Evolutionary conservation across 2,888 invertebrate species (phyloP).

Genomic region (Drosophila atroscutellata): DNA sequence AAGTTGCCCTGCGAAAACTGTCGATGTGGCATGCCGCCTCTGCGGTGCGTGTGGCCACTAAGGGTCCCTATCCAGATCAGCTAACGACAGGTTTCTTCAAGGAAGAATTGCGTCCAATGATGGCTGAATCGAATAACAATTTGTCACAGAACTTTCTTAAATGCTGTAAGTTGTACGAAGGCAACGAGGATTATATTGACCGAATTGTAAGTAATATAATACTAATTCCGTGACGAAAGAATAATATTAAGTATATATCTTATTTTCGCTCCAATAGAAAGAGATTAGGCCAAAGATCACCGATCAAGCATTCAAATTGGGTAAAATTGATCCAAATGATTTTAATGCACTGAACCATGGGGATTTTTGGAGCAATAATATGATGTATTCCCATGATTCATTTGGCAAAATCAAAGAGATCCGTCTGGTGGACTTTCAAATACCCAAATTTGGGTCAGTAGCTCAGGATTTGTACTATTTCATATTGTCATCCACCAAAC

Average conservation of each 20-base stretch:
- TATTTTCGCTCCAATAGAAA: slow-evolving; percentile 34
- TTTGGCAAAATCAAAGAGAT: slow-evolving; percentile 65
- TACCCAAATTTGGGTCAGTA: slow-evolving; percentile 74
- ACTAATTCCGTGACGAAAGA: too few species aligned
- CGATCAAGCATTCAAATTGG: slow-evolving; percentile 49
- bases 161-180: slow-evolving; percentile 44
- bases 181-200: slow-evolving; percentile 48
- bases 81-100: slow-evolving; percentile 24
- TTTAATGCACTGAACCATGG: slow-evolving; percentile 79
- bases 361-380: slow-evolving; percentile 79
- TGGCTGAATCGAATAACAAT: slow-evolving; percentile 26
- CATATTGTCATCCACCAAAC: slow-evolving; percentile 75
- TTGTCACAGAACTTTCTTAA: slow-evolving; percentile 37
- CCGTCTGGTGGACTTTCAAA: slow-evolving; percentile 79
- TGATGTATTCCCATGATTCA: slow-evolving; percentile 77
- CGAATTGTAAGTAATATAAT: slow-evolving; percentile 58
- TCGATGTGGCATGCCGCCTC: slow-evolving; percentile 82
- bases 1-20: slow-evolving; percentile 71
- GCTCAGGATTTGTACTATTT: slow-evolving; percentile 79
- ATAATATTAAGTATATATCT: too few species aligned
- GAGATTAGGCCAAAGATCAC: slow-evolving; percentile 26
- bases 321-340: slow-evolving; percentile 36
- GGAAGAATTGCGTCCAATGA: slow-evolving; percentile 28
- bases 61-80: slow-evolving; percentile 55
- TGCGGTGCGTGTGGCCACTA: slow-evolving; percentile 58